Base-by-base conservation (phyloP, 2,113 vertebrate species). In the Ceratotherium simum region DNA sequence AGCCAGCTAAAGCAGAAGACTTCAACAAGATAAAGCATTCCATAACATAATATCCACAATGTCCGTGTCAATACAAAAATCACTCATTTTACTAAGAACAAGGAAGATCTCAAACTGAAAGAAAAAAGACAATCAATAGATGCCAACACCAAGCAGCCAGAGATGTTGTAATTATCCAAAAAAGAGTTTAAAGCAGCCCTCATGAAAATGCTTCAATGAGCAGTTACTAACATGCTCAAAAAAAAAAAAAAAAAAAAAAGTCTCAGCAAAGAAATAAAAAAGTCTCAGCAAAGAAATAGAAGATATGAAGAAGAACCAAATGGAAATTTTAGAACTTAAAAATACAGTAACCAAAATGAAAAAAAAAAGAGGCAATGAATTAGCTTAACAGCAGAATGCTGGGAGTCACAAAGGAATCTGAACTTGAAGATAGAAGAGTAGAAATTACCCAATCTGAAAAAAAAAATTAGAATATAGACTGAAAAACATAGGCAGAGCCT, bases 321-420 rank as follows among this genome's bases (percentile, higher is more conserved):
- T 81, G 54, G 56, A 46, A 92, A 62, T 83, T 81, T 76, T 78
- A 83, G 33, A 70, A 42, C 54, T 90, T 91, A 82, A 87, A 90
- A 82, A n/a, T 62, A 88, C 0, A 54, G 23, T 83, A 78, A 56
- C 6, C 11, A 72, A 56, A 87, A 85, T 64, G 25, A 12, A 20
- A 0, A 29, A 89, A 82, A 31, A n/a, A 64, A 39, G 39, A 39
- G 8, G 12, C 16, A 73, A 31, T 36, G 3, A n/a, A 70, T 82
- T 46, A 31, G 2, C 54, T 78, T 42, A 62, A 83, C 1, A 88
- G 29, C 23, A 78, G 21, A 70, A 46, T 42, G 23, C 29, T 70
- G 13, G 3, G 14, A 60, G 54, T 88, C 39, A 78, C 8, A 54
- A 91, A 88, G 54, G 18, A 42, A 42, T 58, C 33, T 92, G 18